These are phyloP conservation scores for Chloromyia formosa DNA, from an alignment of 2,888 invertebrate genomes.

Conservation along the genomic window DNA sequence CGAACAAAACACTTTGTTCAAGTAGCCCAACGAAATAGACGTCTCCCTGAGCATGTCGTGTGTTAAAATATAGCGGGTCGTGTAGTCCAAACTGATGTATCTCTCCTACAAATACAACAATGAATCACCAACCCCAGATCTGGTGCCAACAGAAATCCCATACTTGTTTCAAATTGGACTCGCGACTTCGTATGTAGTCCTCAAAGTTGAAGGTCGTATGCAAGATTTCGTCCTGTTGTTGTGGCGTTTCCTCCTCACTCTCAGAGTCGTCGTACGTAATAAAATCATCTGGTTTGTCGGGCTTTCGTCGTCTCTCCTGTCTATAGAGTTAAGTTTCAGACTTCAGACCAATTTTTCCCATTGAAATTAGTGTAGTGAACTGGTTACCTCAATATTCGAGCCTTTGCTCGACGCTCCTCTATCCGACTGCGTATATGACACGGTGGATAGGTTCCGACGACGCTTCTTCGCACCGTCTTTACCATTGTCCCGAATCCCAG, in stretches of 20 bases:
- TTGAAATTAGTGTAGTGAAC: neutral
- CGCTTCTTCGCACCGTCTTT: constrained; percentile 59
- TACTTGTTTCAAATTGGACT: constrained; percentile 76
- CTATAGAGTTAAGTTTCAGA: constrained; percentile 57
- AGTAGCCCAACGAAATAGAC: constrained; percentile 81
- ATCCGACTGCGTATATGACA: constrained; percentile 77
- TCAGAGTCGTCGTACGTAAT: constrained; percentile 89
- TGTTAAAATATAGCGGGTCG: constrained; percentile 86
- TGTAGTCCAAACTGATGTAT: constrained; percentile 79
- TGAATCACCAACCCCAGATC: no score
- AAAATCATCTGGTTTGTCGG: constrained; percentile 90
- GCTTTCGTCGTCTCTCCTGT: constrained; percentile 78
- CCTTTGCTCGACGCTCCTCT: constrained; percentile 77
- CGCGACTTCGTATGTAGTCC: constrained; percentile 83
- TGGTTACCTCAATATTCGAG: constrained; percentile 59
- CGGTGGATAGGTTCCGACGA: constrained; percentile 78
- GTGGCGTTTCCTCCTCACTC: constrained; percentile 82
- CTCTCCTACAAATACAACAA: constrained; percentile 61
- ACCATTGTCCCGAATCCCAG: constrained; percentile 61
- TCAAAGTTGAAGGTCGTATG: constrained; percentile 86
- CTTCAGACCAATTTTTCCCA: neutral
- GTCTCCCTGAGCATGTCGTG: constrained; percentile 90
- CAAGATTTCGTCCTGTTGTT: constrained; percentile 76
- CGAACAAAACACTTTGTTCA: constrained; percentile 95
- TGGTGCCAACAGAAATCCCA: constrained; percentile 31